Evolutionary conservation across 2,797 vertebrate genomes (phyloP).

Genomic region (Perodicticus potto): DNA sequence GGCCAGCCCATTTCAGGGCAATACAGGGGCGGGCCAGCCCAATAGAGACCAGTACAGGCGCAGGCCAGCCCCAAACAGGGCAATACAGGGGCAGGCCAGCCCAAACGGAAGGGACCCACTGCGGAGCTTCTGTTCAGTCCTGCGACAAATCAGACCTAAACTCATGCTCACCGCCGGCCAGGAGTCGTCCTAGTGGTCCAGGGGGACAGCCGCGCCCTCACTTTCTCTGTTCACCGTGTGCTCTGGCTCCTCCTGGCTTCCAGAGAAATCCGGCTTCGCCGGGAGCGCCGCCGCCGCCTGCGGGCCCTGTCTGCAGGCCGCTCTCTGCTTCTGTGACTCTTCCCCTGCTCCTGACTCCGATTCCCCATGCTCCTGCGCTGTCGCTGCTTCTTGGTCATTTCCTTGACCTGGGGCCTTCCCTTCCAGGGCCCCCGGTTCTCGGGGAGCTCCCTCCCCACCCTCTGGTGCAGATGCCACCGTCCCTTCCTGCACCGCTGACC

Average conservation of each 20-base stretch:
- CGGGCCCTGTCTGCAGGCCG: rapidly evolving
- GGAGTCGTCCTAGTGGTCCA: rapidly evolving
- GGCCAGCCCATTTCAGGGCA: too few relatives aligned
- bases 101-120: neutral
- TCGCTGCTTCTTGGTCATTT: rapidly evolving
- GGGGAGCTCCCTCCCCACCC: rapidly evolving
- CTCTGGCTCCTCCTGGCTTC: conserved; percentile 6
- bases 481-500: neutral
- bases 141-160: neutral
- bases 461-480: rapidly evolving
- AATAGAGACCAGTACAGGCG: too few relatives aligned
- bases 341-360: rapidly evolving
- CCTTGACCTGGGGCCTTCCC: rapidly evolving
- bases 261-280: neutral
- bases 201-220: rapidly evolving
- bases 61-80: too few relatives aligned
- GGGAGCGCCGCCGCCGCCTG: too few relatives aligned
- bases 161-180: conserved; percentile 84
- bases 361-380: neutral
- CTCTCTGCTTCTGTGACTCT: neutral
- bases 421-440: rapidly evolving
- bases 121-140: neutral
- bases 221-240: neutral
- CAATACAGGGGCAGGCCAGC: neutral
- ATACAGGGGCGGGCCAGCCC: too few relatives aligned